phyloP scores from a whole-genome alignment of 2,113 vertebrate genomes.

The Scomber scombrus region DNA sequence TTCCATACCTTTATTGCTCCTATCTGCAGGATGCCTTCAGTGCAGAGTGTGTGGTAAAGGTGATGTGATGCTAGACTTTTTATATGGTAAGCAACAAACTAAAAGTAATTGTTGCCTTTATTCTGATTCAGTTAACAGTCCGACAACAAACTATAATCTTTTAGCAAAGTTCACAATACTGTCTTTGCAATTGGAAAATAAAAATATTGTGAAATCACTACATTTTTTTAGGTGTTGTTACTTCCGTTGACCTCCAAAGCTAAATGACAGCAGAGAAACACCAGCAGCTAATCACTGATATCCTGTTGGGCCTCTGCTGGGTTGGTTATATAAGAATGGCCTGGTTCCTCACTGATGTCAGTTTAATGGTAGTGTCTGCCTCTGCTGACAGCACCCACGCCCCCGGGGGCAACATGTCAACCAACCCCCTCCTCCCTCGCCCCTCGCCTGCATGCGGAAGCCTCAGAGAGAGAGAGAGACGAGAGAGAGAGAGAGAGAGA shows the following conservation, averaged over 20 bases:
- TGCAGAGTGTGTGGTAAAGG: too few relatives aligned
- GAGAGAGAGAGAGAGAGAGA: too few relatives aligned
- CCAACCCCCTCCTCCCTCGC: too few relatives aligned
- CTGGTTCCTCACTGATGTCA: constrained; percentile 58
- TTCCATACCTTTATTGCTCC: too few relatives aligned
- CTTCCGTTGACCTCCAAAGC: constrained; percentile 20
- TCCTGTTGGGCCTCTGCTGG: neutral
- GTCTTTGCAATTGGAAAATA: neutral
- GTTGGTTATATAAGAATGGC: constrained; percentile 52
- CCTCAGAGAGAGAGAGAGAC: neutral
- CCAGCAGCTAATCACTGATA: constrained; percentile 1
- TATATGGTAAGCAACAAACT: too few relatives aligned
- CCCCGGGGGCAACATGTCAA: neutral
- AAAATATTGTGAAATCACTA: neutral
- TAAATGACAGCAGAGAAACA: neutral
- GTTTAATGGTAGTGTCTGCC: constrained; percentile 29
- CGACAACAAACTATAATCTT: too few relatives aligned
- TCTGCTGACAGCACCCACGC: constrained; percentile 23
- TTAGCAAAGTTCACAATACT: neutral
- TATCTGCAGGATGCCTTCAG: too few relatives aligned
- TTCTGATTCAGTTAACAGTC: neutral
- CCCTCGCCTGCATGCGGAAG: neutral
- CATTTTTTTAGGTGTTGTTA: neutral
- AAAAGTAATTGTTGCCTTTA: neutral
- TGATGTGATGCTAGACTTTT: too few relatives aligned